A percentile compares a stretch with the other conserved stretches of the same genome.
These are phyloP conservation scores for Myripristis murdjan DNA, from an alignment of 2,797 vertebrate genomes.

Conservation along the genomic window DNA sequence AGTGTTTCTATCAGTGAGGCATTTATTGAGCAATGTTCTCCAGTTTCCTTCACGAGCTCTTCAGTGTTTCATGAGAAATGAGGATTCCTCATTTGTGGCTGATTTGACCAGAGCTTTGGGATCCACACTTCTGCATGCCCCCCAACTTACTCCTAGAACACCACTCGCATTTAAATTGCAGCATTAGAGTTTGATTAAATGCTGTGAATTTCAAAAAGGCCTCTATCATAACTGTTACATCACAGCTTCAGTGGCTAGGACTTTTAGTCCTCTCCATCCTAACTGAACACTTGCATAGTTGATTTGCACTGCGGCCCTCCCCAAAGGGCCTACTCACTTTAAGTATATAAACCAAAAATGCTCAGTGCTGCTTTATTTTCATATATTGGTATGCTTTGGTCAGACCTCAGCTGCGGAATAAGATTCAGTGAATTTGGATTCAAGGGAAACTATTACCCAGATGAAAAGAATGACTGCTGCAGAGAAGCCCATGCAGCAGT, in stretches of 20 bases:
- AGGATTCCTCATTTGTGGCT: neutral
- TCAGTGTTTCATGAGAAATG: neutral
- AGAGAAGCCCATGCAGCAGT: too few relatives aligned
- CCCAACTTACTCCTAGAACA: slow-evolving; percentile 1
- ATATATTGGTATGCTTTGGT: too few relatives aligned
- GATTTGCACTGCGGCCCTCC: neutral
- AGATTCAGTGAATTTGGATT: too few relatives aligned
- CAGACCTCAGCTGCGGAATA: too few relatives aligned
- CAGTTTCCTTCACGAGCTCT: neutral
- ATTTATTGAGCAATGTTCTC: neutral
- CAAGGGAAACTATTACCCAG: too few relatives aligned
- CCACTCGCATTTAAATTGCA: slow-evolving; percentile 30
- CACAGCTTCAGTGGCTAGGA: neutral
- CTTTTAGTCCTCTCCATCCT: neutral
- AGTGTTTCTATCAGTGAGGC: neutral
- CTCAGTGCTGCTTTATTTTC: too few relatives aligned
- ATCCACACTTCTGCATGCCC: neutral
- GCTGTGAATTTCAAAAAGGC: neutral
- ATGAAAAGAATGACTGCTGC: too few relatives aligned
- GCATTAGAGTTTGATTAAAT: slow-evolving; percentile 36
- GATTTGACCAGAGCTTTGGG: slow-evolving; percentile 11
- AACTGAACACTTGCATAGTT: slow-evolving; percentile 1
- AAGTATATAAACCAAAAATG: too few relatives aligned
- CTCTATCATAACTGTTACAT: slow-evolving; percentile 1
- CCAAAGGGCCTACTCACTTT: neutral